phyloP scores from a whole-genome alignment of 1,140 invertebrate species.

The Panagrolaimus sp. region DNA sequence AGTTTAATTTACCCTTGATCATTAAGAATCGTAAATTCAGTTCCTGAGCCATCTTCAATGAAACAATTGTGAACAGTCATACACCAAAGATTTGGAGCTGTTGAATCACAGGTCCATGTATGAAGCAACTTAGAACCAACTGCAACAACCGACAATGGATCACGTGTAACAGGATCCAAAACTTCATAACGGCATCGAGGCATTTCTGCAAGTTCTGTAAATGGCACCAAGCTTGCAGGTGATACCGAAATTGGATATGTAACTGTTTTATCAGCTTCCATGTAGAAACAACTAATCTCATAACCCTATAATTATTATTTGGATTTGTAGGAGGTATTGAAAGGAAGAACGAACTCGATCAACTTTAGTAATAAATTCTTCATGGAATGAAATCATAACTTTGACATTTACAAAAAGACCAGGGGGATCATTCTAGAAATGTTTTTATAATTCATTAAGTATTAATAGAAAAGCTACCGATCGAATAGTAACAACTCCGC shows the following conservation, averaged over 20 bases:
- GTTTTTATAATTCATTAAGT: conserved; percentile 8
- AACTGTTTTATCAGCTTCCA: conserved; percentile 53
- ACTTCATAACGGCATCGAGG: conserved; percentile 54
- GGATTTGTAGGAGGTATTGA: not conserved
- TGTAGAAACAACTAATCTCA: conserved; percentile 45
- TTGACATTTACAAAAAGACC: conserved; percentile 54
- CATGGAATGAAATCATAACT: conserved; percentile 54
- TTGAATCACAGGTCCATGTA: conserved; percentile 49
- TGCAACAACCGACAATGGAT: conserved; percentile 49
- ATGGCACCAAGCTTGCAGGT: conserved; percentile 41
- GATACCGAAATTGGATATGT: conserved; percentile 52
- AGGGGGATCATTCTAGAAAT: conserved; percentile 46
- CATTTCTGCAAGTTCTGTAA: conserved; percentile 56
- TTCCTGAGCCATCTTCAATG: conserved; percentile 53
- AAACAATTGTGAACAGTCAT: conserved; percentile 51
- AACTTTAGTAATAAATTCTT: conserved; percentile 54
- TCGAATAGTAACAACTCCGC: conserved; percentile 50
- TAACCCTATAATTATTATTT: conserved; percentile 34
- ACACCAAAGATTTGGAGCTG: conserved; percentile 54
- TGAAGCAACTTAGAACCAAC: conserved; percentile 52
- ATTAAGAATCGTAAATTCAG: conserved; percentile 50
- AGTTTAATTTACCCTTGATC: conserved; percentile 48
- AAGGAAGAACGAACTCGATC: conserved; percentile 25
- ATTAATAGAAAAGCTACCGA: conserved; percentile 29
- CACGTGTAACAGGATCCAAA: conserved; percentile 37